Evolutionary conservation across 2,797 vertebrate genomes (phyloP).

Genomic region (Todus mexicanus): DNA sequence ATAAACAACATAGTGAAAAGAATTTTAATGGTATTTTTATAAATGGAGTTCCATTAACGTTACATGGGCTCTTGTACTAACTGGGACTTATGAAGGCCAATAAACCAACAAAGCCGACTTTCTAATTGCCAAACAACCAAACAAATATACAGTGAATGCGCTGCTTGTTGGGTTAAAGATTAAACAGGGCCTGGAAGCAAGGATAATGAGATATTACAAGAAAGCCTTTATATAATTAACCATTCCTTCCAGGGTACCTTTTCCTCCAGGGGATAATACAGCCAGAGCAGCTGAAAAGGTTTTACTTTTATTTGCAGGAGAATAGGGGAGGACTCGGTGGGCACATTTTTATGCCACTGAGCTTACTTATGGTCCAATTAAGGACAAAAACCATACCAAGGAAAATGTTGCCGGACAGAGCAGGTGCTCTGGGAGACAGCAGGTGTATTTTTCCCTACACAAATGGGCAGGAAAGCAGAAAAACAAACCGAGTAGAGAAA

Average conservation of each 20-base stretch:
- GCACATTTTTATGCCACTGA: not conserved
- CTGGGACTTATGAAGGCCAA: slow-evolving; percentile 56
- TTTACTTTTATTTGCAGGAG: slow-evolving; percentile 36
- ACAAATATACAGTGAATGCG: slow-evolving; percentile 63
- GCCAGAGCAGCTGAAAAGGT: slow-evolving; percentile 28
- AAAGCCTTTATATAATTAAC: slow-evolving; percentile 46
- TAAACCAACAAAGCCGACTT: slow-evolving; percentile 62
- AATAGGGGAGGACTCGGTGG: not conserved
- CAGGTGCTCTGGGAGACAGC: slow-evolving; percentile 37
- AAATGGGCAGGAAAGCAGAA: not conserved
- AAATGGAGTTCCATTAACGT: slow-evolving; percentile 73
- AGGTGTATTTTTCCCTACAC: not conserved
- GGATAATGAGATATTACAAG: slow-evolving; percentile 66
- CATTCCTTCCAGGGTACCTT: slow-evolving; percentile 61
- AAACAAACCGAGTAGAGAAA: not conserved
- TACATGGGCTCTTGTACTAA: slow-evolving; percentile 60
- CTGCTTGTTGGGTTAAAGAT: slow-evolving; percentile 74
- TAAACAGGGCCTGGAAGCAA: slow-evolving; percentile 69
- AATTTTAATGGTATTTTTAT: slow-evolving; percentile 78
- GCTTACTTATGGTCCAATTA: not conserved
- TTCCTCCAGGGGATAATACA: slow-evolving; percentile 53
- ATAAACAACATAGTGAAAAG: slow-evolving; percentile 71
- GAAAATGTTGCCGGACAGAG: not conserved
- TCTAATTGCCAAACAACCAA: slow-evolving; percentile 71
- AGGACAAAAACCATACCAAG: not conserved